Conservation (phyloP, 2,113 vertebrate genomes). For the Gadus macrocephalus region DNA sequence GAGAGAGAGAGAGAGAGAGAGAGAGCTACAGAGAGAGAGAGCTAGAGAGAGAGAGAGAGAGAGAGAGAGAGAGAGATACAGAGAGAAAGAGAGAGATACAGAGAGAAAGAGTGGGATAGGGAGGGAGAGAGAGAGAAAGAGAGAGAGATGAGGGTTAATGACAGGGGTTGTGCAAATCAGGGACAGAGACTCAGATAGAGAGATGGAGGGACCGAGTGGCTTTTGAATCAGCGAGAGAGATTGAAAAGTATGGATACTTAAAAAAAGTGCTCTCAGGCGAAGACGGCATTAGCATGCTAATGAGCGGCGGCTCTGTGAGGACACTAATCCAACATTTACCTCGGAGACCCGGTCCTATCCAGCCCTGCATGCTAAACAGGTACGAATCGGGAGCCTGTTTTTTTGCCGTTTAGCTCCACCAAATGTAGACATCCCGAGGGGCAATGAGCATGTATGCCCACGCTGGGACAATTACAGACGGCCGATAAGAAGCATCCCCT, state of each 20-base stretch:
- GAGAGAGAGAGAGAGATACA: no score
- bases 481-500: slow-evolving; percentile 25
- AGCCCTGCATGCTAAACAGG: slow-evolving; percentile 43
- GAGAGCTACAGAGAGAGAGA: no score
- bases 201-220: slow-evolving; percentile 14
- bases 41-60: no score
- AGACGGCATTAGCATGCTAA: slow-evolving; percentile 56
- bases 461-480: slow-evolving; percentile 26
- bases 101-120: no score
- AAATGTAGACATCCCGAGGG: slow-evolving; percentile 30
- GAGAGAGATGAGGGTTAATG: no score
- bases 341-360: slow-evolving; percentile 23
- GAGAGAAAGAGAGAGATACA: no score
- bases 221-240: slow-evolving; percentile 5
- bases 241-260: slow-evolving; percentile 12
- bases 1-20: no score
- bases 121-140: no score
- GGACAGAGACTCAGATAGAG: slow-evolving; percentile 21
- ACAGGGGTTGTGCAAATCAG: no score
- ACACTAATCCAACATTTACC: slow-evolving; percentile 53
- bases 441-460: slow-evolving; percentile 30
- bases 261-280: slow-evolving; percentile 24
- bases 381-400: slow-evolving; percentile 26
- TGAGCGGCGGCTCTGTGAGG: slow-evolving; percentile 42
- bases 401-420: slow-evolving; percentile 28